These are phyloP conservation scores for Orchesellides sinensis DNA, from an alignment of 2,888 invertebrate genomes.

Conservation along the genomic window DNA sequence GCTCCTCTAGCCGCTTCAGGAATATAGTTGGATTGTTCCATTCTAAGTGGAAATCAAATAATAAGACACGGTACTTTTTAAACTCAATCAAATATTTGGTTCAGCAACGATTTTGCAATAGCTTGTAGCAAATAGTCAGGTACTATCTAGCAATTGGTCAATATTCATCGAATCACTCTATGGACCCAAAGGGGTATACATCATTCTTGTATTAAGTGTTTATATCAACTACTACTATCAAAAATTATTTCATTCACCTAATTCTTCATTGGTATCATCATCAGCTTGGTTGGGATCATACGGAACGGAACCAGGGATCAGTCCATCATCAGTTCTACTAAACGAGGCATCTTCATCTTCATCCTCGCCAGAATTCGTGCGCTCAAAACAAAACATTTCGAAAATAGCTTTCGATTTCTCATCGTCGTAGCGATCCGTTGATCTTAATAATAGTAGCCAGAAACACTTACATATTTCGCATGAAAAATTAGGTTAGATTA, in stretches of 20 bases:
- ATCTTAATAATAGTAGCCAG: conserved; percentile 15
- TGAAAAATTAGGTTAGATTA: neutral
- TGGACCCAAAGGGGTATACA: no score
- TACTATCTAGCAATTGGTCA: no score
- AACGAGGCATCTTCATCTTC: conserved; percentile 43
- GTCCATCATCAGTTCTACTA: conserved; percentile 24
- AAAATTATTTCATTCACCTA: conserved; percentile 8
- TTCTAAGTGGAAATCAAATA: no score
- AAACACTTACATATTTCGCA: neutral
- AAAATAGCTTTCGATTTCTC: conserved; percentile 67
- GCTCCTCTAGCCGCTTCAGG: conserved; percentile 45
- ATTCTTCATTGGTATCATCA: conserved; percentile 21
- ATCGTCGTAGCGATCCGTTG: conserved; percentile 59
- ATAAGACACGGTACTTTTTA: no score
- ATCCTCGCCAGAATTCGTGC: conserved; percentile 43
- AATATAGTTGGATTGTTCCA: conserved; percentile 48
- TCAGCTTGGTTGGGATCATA: conserved; percentile 9
- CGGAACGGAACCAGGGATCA: neutral
- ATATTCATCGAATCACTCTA: no score
- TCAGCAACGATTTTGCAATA: no score
- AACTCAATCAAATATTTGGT: no score
- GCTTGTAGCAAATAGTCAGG: no score
- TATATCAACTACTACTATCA: no score
- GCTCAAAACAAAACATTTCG: conserved; percentile 68
- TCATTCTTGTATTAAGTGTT: no score